Conservation (phyloP, 2,797 vertebrate species). For the Eulemur coronatus region DNA sequence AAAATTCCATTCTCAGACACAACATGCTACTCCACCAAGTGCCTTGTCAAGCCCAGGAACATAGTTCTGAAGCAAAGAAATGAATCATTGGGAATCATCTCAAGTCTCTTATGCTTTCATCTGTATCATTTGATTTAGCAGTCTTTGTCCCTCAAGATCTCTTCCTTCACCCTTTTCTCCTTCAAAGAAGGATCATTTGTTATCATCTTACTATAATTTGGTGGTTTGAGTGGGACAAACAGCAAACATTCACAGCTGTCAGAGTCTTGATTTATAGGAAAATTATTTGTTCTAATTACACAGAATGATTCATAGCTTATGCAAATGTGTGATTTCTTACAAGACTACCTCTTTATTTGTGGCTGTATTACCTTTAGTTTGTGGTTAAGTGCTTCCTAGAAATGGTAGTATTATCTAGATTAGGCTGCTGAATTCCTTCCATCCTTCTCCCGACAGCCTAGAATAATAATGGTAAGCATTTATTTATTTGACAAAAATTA, state of each 20-base stretch:
- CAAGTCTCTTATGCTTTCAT: background rate
- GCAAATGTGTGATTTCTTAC: constrained; percentile 70
- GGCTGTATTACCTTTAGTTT: constrained; percentile 54
- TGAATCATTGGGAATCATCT: constrained; percentile 43
- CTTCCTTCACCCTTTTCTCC: constrained; percentile 22
- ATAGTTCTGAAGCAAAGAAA: constrained; percentile 28
- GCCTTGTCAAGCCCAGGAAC: background rate
- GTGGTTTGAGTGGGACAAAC: constrained; percentile 49
- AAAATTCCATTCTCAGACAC: background rate
- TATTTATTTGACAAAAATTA: constrained; percentile 38
- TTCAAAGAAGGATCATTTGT: constrained; percentile 51
- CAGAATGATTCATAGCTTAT: constrained; percentile 67
- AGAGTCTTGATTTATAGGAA: constrained; percentile 68
- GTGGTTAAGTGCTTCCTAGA: constrained; percentile 33
- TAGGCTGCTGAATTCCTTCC: background rate
- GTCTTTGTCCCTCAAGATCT: background rate
- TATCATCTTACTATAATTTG: constrained; percentile 52
- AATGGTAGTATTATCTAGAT: constrained; percentile 21
- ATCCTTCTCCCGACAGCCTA: background rate
- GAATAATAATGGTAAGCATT: background rate
- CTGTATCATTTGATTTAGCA: constrained; percentile 17
- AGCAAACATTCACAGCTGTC: constrained; percentile 55
- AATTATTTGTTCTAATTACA: constrained; percentile 71
- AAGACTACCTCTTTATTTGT: constrained; percentile 39
- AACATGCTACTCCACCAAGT: constrained; percentile 1